Evolutionary conservation across 2,113 vertebrate species (phyloP), one percentile per base, ranked within the genome.

Genomic region (Upupa epops): DNA sequence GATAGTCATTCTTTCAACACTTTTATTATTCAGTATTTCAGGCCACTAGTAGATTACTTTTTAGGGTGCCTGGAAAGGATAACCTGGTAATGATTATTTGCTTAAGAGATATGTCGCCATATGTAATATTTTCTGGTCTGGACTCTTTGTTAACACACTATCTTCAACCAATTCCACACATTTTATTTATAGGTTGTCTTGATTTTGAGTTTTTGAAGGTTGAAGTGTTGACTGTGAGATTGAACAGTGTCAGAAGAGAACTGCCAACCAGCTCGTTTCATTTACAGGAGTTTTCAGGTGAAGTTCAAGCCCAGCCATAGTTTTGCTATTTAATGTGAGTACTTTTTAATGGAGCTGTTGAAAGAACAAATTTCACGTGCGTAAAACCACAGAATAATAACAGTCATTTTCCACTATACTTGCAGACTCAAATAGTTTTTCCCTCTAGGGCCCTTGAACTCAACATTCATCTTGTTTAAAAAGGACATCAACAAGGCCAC

Each of bases 311-410:
- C n/a, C 22, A 92, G 25, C 40, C 42, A 58, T 59, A 78, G 25
- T 78, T 88, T 77, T 65, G 19, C 13, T 90, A 66, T 95, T 95
- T 92, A 76, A 71, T 89, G 45, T 63, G 61, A 96, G 32, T 78
- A 55, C 32, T 36, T 93, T 94, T 92, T 92, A 95, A 90, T 95
- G 73, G 58, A 92, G 75, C 65, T 86, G 80, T 88, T 94, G 86
- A 94, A 94, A 96, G 90, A 92, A 92, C 65, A 84, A 84, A 93
- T 92, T 93, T 95, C 65, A 72, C 29, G 1, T 94, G 65, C 76
- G 29, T 70, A 94, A 95, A 93, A 81, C 92, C 93, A 83, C 83
- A 75, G n/a, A 89, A 73, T 89, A 95, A 89, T 90, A 94, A 87
- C 77, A 91, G 36, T 45, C 86, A 31, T 86, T 95, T 93, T 94